phyloP scores from a whole-genome alignment of 2,113 vertebrate species.

The Mustela nigripes region DNA sequence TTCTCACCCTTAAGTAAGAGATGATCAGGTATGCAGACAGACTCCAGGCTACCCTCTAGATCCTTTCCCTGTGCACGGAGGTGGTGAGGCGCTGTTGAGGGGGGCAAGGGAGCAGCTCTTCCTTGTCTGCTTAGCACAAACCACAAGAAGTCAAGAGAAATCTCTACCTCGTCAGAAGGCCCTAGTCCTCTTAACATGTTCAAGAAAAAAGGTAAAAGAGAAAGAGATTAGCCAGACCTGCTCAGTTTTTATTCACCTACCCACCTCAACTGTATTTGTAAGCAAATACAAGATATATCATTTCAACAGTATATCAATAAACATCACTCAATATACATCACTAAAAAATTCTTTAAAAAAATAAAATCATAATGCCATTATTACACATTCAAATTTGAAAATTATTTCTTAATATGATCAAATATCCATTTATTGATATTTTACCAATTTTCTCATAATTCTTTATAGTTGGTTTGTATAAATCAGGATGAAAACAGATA shows the following conservation, averaged over 20 bases:
- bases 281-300: not conserved
- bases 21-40: not conserved
- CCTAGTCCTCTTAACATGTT: not conserved
- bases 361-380: not conserved
- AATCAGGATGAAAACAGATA: not conserved
- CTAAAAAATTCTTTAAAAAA: not conserved
- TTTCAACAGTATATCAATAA: not conserved
- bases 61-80: not conserved
- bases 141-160: slow-evolving; percentile 9
- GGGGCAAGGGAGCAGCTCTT: not conserved
- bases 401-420: slow-evolving; percentile 18
- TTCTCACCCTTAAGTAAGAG: not conserved
- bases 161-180: not conserved
- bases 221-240: not conserved
- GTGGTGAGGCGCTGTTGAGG: too few relatives aligned
- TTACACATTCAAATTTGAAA: not conserved
- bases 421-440: not conserved
- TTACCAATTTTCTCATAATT: not conserved
- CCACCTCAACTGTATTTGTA: not conserved
- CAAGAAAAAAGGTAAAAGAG: not conserved
- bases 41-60: not conserved
- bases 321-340: not conserved
- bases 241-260: not conserved
- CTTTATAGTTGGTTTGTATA: not conserved
- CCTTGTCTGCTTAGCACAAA: not conserved